Conservation (phyloP, 1,140 invertebrate genomes). For the Steinernema feltiae region DNA sequence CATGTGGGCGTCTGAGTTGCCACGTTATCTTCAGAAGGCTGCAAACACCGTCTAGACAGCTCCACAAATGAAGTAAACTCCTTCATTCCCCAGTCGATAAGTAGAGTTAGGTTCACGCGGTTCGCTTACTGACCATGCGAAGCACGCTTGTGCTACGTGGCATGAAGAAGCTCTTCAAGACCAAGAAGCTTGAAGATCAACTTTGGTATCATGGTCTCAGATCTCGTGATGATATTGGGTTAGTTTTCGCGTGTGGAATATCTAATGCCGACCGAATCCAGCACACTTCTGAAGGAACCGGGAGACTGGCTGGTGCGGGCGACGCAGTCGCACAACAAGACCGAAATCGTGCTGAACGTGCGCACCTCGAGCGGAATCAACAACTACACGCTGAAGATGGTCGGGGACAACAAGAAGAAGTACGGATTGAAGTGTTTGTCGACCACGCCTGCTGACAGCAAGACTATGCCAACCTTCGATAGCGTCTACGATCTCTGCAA, state of each 20-base stretch:
- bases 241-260: slow-evolving; percentile 58
- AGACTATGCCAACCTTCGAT: not conserved
- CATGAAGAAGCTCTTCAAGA: not conserved
- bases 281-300: not conserved
- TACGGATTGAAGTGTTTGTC: not conserved
- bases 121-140: no score
- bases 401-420: slow-evolving; percentile 4
- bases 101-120: no score
- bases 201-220: slow-evolving; percentile 20
- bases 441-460: not conserved
- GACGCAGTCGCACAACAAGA: slow-evolving; percentile 1
- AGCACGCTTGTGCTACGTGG: not conserved
- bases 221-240: slow-evolving; percentile 16
- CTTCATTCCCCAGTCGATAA: no score
- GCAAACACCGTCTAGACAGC: no score
- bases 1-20: no score
- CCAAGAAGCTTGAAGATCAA: slow-evolving; percentile 16
- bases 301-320: slow-evolving; percentile 1
- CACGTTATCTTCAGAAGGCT: no score
- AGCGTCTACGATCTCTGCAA: slow-evolving; percentile 8
- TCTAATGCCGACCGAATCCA: no score
- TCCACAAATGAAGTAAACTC: no score
- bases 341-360: slow-evolving; percentile 1
- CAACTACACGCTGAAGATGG: not conserved
- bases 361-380: not conserved